Evolutionary conservation across 1,140 invertebrate genomes (phyloP), one percentile per base, ranked within the genome.

Genomic region (Aphelenchoides avenae): DNA sequence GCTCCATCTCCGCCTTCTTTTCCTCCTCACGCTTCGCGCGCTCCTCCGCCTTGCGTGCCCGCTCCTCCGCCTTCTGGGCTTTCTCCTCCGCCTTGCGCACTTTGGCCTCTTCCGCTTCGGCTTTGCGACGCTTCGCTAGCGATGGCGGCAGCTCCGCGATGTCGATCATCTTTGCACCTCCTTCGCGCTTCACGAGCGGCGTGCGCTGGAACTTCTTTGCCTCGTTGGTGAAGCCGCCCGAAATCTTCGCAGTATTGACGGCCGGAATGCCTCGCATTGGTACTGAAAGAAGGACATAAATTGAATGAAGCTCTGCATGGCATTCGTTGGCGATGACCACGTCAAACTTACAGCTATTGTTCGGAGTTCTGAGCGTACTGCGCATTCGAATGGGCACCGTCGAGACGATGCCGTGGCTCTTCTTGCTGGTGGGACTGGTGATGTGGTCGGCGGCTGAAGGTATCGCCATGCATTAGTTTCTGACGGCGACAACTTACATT

Each of bases 161-260:
- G 34, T 70, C 63, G 2, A 68, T 13, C 20, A 68, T 33, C 46
- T 42, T 69, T 15, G 65, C 65, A 7, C 65, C 67, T 9, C 65
- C 65, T 11, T 50, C 58, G 31, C 66, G 30, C 44, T 68, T 68
- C 31, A 39, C n/a, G 34, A 70, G 44, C 0, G 53, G 31, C 15
- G 66, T 61, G 31, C 55, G 66, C 22, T 57, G 56, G 24, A 71
- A 68, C 27, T 70, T 70, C 27, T 61, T 66, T 1, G 65, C 50
- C 37, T 70, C 65, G 33, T 71, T 70, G 31, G 65, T 53, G 41
- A 68, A 68, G 11, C 65, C 65, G 11, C 51, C 48, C 33, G 67
- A 70, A 33, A 66, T 65, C 50, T 66, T 63, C 11, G 63, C 54
- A 47, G 30, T 66, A n/a, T 39, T 37, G n/a, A 50, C 24, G 5